Base-by-base conservation (phyloP, 2,113 vertebrate species). In the Steatornis caripensis region DNA sequence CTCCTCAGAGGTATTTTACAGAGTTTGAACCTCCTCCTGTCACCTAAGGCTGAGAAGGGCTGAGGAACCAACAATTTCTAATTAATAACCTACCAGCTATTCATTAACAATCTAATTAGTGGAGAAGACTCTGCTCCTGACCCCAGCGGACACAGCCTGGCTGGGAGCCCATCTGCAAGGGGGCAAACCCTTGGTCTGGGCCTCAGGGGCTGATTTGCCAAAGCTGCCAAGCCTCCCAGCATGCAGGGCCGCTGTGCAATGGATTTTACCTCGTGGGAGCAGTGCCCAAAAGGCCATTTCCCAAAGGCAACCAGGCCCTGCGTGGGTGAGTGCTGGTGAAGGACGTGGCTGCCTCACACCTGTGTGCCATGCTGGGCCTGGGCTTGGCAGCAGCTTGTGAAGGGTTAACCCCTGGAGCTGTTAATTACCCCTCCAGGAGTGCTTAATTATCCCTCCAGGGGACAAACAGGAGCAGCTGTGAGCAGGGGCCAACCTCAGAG, bases 291-390 rank as follows among this genome's bases (percentile, higher is more conserved):
- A 5, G 18, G 6, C 6, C 6, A 1, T 34, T 58, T 30, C 48
- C 62, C 27, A 21, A 19, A 48, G 0, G 8, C 0, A 0, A 7
- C 41, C 3, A 4, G 23, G 2, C 7, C 5, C 43, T 4, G 13
- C 0, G 0, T 0, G 7, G 32, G 20, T 10, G 27, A 34, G 36
- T 0, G 0, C 45, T 36, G 49, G 2, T 3, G 1, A 9, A 3
- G 14, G 19, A 5, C 0, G 0, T 13, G 6, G 70, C 8, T 1
- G 6, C 29, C 46, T 62, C 15, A 7, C 0, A 0, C 9, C 1
- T 0, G 9, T 30, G 13, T 1, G 2, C 72, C 24, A 17, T 12
- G 5, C 11, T 77, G 45, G 5, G 23, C 7, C 12, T 9, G 11
- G 30, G 3, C 7, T 16, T 9, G 30, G 72, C 39, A 27, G 23